Base-by-base conservation (phyloP, 2,888 invertebrate species). In the Drosophila putrida region DNA sequence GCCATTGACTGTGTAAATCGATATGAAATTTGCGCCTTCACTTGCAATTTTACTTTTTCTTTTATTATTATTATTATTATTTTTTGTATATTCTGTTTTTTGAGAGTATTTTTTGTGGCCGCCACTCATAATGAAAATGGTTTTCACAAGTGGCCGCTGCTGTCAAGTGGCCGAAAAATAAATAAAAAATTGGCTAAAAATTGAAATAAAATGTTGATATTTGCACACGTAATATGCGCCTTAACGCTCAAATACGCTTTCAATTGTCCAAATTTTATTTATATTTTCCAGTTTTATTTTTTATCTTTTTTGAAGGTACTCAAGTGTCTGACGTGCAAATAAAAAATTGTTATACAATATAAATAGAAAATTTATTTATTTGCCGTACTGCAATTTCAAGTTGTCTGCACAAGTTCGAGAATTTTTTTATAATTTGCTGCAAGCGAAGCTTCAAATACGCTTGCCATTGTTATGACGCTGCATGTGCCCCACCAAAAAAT, bases 181-280 rank as follows among this genome's bases (percentile, higher is more conserved):
- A 47, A 54, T 46, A 61, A 59, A 83, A 81, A 81, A 84, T 69
- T 61, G 65, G 61, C 73, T 46, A 64, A 68, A 89, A 89, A 82
- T 71, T 84, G 86, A 88, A 85, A 88, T 87, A 73, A 71, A 82
- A 80, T 76, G 83, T 82, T 70, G 60, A 86, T 90, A 85, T 90
- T 85, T 84, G 89, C 84, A 77, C 71, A 86, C 78, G 78, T 90
- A 87, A 89, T 89, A 83, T 74, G 78, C 84, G 87, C 84, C 89
- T 88, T 85, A 89, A 88, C 88, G 85, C 90, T 85, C 89, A 89
- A 85, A 85, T 87, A 87, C 87, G 81, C 78, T 85, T 64, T 85
- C 90, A 90, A 85, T 85, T 90, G 90, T 80, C 87, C 89, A 83
- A 85, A 85, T 72, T 88, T 73, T 57, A 57, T 62, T 62, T 62